Conservation (phyloP, 2,888 invertebrate genomes). For the Scrobipalpa atriplicella region DNA sequence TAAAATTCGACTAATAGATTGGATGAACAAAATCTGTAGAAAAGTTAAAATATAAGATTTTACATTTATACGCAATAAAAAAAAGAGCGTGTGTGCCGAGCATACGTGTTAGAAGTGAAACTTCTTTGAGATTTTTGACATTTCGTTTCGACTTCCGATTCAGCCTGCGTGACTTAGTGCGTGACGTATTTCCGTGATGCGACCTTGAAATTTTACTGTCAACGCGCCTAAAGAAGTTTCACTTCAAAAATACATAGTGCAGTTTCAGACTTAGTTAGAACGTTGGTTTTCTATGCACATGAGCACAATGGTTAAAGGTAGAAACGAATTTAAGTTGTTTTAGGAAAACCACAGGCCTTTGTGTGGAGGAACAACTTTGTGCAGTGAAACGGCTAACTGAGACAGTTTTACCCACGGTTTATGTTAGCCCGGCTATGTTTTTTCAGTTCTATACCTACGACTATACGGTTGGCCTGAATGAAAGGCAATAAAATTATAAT, state of each 20-base stretch:
- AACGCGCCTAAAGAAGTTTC: too few relatives aligned
- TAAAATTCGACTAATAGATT: too few relatives aligned
- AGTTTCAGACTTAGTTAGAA: constrained; percentile 1
- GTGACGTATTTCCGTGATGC: too few relatives aligned
- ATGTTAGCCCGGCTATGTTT: neutral
- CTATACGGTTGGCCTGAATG: too few relatives aligned
- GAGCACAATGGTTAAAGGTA: neutral
- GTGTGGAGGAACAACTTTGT: constrained; percentile 34
- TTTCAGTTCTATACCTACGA: too few relatives aligned
- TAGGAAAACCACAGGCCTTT: constrained; percentile 34
- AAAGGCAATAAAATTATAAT: neutral
- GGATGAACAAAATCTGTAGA: too few relatives aligned
- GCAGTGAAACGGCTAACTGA: constrained; percentile 19
- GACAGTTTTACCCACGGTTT: constrained; percentile 16
- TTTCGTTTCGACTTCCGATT: neutral
- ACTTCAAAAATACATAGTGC: neutral
- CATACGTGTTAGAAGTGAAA: too few relatives aligned
- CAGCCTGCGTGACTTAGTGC: neutral
- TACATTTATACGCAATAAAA: too few relatives aligned
- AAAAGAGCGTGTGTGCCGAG: too few relatives aligned
- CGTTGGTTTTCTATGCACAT: neutral
- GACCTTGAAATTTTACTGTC: too few relatives aligned
- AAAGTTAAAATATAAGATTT: too few relatives aligned
- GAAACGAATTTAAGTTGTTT: constrained; percentile 8
- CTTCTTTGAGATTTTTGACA: neutral